These are phyloP conservation scores for Scatophagus argus DNA, from an alignment of 2,113 vertebrate species.

Conservation along the genomic window DNA sequence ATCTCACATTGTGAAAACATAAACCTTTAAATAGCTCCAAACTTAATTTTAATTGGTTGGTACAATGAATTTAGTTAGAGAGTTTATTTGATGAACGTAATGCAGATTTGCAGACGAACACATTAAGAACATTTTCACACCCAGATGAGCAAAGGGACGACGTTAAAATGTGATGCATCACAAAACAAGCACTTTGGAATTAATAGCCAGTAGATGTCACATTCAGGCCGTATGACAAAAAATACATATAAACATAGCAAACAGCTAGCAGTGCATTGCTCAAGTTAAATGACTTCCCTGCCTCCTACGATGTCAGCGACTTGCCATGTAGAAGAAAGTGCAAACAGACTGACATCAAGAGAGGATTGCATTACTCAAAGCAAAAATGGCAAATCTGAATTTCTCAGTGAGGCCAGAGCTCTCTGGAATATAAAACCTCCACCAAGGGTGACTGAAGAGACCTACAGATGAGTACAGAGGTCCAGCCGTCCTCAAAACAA, in stretches of 20 bases:
- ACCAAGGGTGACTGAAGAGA: slow-evolving; percentile 42
- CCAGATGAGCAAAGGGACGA: background rate
- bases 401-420: slow-evolving; percentile 63
- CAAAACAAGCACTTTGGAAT: background rate
- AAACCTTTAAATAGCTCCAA: slow-evolving; percentile 22
- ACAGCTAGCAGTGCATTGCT: slow-evolving; percentile 39
- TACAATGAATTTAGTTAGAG: background rate
- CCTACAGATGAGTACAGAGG: slow-evolving; percentile 61
- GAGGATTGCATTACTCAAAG: slow-evolving; percentile 60
- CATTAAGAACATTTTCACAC: background rate
- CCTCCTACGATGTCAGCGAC: slow-evolving; percentile 53
- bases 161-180: slow-evolving; percentile 7
- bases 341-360: slow-evolving; percentile 60
- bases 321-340: slow-evolving; percentile 59
- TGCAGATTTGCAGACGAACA: background rate
- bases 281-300: slow-evolving; percentile 51
- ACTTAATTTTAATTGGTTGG: slow-evolving; percentile 24
- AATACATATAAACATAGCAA: slow-evolving; percentile 12
- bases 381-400: slow-evolving; percentile 53
- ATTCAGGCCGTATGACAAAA: background rate
- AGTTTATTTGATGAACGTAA: background rate
- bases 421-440: slow-evolving; percentile 58
- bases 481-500: slow-evolving; percentile 65
- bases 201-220: background rate
- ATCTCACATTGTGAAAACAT: slow-evolving; percentile 20